These are phyloP conservation scores for Syrphus vitripennis DNA, from an alignment of 2,888 invertebrate species.

Conservation along the genomic window DNA sequence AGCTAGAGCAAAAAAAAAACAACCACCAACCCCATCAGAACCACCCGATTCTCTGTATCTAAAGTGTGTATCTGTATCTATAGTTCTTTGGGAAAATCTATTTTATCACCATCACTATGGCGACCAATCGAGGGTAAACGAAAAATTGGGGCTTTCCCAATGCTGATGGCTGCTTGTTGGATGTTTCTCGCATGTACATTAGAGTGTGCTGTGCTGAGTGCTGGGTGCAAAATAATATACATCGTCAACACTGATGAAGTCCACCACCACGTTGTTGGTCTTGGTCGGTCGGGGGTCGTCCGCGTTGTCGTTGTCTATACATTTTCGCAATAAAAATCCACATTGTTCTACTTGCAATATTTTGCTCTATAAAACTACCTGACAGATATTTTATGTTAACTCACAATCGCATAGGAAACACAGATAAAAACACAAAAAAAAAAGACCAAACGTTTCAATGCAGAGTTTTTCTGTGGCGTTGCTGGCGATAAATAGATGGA, in stretches of 20 bases:
- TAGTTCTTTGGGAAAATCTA: conserved; percentile 78
- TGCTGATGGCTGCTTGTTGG: conserved; percentile 10
- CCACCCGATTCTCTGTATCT: conserved; percentile 45
- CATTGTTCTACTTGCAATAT: conserved; percentile 59
- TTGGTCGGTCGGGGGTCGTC: not conserved
- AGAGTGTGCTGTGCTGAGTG: not conserved
- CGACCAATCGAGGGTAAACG: conserved; percentile 81
- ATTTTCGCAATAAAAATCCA: conserved; percentile 69
- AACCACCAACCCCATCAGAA: conserved; percentile 10
- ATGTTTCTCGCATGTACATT: conserved; percentile 8
- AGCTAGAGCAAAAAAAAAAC: not conserved
- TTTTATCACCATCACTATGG: conserved; percentile 81
- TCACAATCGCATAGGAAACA: conserved; percentile 68
- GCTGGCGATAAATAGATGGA: conserved; percentile 49
- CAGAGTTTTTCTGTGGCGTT: conserved; percentile 31
- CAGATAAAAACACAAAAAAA: conserved; percentile 56
- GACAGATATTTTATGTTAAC: conserved; percentile 64
- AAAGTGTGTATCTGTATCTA: conserved; percentile 63
- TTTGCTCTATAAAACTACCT: conserved; percentile 35
- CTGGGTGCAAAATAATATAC: conserved; percentile 39
- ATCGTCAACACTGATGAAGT: not conserved
- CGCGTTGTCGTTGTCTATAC: not conserved
- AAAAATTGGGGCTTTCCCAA: conserved; percentile 76
- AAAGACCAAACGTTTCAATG: conserved; percentile 22
- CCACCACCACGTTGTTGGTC: conserved; percentile 23